phyloP scores from a whole-genome alignment of 2,113 vertebrate species.

The Mesoclemmys tuberculata region DNA sequence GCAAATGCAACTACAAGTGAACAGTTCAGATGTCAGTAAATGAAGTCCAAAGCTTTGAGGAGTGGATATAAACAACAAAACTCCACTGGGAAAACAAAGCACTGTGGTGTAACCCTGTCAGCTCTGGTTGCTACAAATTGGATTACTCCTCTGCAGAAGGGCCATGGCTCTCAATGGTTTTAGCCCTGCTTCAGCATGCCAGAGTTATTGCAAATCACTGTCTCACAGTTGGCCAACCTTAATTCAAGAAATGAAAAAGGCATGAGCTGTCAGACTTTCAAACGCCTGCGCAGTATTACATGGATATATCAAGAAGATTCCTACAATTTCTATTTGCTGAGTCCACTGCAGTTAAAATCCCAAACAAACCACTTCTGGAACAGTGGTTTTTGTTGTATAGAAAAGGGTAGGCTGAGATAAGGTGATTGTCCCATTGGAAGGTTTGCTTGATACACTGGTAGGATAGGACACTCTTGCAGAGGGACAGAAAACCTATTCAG shows the following conservation, averaged over 20 bases:
- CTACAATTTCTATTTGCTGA: constrained; percentile 49
- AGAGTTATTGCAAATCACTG: constrained; percentile 58
- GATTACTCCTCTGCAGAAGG: background rate
- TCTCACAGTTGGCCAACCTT: constrained; percentile 22
- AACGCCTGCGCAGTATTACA: constrained; percentile 39
- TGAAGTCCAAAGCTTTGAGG: background rate
- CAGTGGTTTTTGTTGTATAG: constrained; percentile 67
- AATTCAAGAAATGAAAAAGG: constrained; percentile 52
- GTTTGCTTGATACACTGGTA: constrained; percentile 55
- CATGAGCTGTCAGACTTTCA: constrained; percentile 17
- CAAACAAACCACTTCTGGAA: constrained; percentile 59
- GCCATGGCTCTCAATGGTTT: background rate
- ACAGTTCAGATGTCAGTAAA: constrained; percentile 20
- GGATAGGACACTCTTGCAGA: constrained; percentile 53
- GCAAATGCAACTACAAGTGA: constrained; percentile 26
- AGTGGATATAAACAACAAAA: background rate
- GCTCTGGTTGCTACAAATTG: constrained; percentile 2
- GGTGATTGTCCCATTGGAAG: constrained; percentile 64
- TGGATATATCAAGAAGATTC: constrained; percentile 1
- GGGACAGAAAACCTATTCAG: constrained; percentile 52
- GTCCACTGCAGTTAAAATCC: constrained; percentile 62
- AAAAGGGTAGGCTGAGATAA: constrained; percentile 66
- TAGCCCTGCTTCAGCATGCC: constrained; percentile 29
- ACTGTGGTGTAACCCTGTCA: background rate
- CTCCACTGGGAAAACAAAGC: constrained; percentile 42